Evolutionary conservation across 2,888 invertebrate genomes (phyloP), one percentile per base, ranked within the genome.

Genomic region (Zygothrica quintamaculata): DNA sequence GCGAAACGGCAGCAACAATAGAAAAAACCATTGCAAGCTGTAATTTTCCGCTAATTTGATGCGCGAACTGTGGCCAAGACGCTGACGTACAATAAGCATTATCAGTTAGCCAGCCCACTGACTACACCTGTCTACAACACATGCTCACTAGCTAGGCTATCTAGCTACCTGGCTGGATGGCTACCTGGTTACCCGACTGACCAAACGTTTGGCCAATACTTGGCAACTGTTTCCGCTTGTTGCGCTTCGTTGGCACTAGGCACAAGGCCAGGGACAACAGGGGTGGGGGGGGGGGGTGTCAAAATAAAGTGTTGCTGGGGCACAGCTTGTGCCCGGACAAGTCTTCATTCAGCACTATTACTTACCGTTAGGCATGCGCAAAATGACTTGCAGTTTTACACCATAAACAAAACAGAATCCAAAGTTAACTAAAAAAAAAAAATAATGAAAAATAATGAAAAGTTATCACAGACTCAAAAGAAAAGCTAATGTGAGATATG

Each of bases 1-100:
- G 60, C 72, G 70, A 56, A 51, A 59, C 59, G 60, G 48, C 48
- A 37, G 15, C n/a, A 48, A 34, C 46, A 56, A 50, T 59, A 62
- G 47, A 13, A 36, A 39, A 59, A 51, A 29, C 34, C 40, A 44
- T 40, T 65, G 61, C 60, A 80, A 52, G 60, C 68, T 66, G 78
- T 85, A 81, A 77, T 85, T 81, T 81, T 74, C 78, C 78, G 85
- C 85, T 79, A 81, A 79, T 85, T 79, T 81, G 74, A 81, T 66
- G 82, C 72, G 58, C 65, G 64, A 61, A 51, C 56, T 50, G 58
- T 22, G 42, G 22, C 53, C 62, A 53, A 65, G 79, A 59, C 65
- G 65, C 62, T 72, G 44, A 29, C 25, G 11, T 15, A 46, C 59
- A 46, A 60, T 43, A 29, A 34, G 29, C 47, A 52, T 53, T 65